Base-by-base conservation (phyloP, 2,113 vertebrate species). In the Proteles cristata region DNA sequence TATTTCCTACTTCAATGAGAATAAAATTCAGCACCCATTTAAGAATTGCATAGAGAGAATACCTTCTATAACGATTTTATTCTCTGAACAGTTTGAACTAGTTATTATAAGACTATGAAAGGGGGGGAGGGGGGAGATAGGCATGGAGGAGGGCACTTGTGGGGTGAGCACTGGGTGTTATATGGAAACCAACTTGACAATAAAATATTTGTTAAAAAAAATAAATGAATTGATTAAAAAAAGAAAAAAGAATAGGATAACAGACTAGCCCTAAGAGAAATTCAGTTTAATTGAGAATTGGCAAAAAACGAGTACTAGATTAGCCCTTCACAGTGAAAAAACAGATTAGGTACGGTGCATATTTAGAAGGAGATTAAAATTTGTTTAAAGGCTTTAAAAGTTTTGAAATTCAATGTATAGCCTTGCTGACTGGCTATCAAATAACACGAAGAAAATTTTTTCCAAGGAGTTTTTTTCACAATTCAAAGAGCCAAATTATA, bases 341-440 rank as follows among this genome's bases (percentile, higher is more conserved):
- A 19, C 11, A 17, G 50, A 92, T 66, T 88, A 74, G 74, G 6
- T 31, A 89, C 14, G 2, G 11, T 48, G 73, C n/a, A 7, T 31
- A 95, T 88, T 95, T 85, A 82, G 94, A 94, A 90, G 8, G n/a
- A 94, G 17, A 93, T 63, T 94, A 82, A 93, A 88, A 88, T 79
- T 93, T 73, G 71, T 63, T 92, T 39, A 68, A 61, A 39, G 11
- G 45, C 73, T 94, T 94, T 55, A 88, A 61, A 84, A 81, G n/a
- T 81, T 85, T 81, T 81, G 16, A 90, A 92, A 93, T 85, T 61
- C 0, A 92, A 15, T 84, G 11, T 26, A 73, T 14, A 50, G 11
- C 25, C 58, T 86, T 94, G 7, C 33, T 87, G 19, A 48, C 12
- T 90, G 11, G 28, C 74, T 90, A 92, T 43, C 19, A 90, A 66